phyloP scores from a whole-genome alignment of 2,797 vertebrate species.

The Sebastes diploproa region DNA sequence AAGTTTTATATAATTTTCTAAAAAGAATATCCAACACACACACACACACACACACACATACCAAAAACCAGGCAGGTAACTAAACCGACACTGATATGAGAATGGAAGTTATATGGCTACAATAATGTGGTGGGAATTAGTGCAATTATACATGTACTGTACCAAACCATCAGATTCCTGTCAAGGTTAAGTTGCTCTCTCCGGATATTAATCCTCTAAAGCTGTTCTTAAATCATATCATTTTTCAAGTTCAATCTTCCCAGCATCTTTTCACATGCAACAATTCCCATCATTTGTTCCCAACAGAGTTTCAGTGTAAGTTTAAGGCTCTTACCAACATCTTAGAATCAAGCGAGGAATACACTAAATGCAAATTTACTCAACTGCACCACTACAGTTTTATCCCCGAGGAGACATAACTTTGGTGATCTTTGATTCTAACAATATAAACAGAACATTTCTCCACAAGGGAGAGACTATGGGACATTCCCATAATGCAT shows the following conservation, averaged over 20 bases:
- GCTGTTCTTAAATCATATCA: background rate
- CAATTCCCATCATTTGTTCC: background rate
- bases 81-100: background rate
- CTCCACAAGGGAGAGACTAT: background rate
- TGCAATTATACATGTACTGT: background rate
- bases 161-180: background rate
- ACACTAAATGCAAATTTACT: background rate
- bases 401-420: background rate
- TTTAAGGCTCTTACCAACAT: background rate
- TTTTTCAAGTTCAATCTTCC: background rate
- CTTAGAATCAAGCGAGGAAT: too few species aligned
- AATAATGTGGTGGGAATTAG: background rate
- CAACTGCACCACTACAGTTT: background rate
- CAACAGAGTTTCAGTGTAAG: background rate
- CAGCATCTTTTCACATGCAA: background rate
- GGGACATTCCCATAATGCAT: background rate
- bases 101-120: background rate
- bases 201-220: background rate
- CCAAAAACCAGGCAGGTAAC: background rate
- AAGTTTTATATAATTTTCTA: background rate
- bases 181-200: background rate
- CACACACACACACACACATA: background rate
- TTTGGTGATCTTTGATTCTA: background rate
- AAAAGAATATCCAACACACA: background rate
- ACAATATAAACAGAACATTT: background rate